These are phyloP conservation scores for Anaspis maculata DNA, from an alignment of 2,888 invertebrate species.

Conservation along the genomic window DNA sequence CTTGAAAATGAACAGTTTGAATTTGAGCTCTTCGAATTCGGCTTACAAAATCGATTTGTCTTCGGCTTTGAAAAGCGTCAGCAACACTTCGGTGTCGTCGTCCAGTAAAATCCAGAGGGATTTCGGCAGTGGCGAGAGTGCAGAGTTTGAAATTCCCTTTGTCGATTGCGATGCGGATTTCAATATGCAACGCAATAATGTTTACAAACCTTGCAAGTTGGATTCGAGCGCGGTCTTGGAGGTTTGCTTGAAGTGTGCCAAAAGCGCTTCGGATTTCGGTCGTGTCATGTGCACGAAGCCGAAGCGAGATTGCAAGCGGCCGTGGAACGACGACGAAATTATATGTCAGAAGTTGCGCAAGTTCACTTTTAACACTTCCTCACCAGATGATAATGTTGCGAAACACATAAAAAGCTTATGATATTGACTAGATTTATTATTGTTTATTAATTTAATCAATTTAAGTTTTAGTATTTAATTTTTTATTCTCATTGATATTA, in stretches of 20 bases:
- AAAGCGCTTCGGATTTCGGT: constrained; percentile 44
- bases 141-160: constrained; percentile 36
- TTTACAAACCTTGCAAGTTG: too few relatives aligned
- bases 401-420: too few relatives aligned
- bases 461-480: not conserved
- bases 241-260: constrained; percentile 20
- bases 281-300: constrained; percentile 41
- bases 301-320: constrained; percentile 5
- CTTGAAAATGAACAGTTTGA: too few relatives aligned
- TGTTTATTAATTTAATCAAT: constrained; percentile 22
- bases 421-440: too few relatives aligned
- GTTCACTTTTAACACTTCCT: constrained; percentile 14
- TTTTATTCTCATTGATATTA: too few relatives aligned
- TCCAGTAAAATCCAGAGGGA: not conserved
- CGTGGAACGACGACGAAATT: constrained; percentile 12
- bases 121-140: constrained; percentile 10
- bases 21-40: too few relatives aligned
- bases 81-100: not conserved
- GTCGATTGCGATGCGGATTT: constrained; percentile 36
- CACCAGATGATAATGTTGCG: constrained; percentile 52
- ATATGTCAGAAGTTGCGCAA: constrained; percentile 22
- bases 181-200: too few relatives aligned
- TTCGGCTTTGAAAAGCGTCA: constrained; percentile 32
- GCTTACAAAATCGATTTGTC: constrained; percentile 42
- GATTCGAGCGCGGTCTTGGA: not conserved